Evolutionary conservation across 37 sponge, comb jelly and placozoan species (phyloP), one percentile per base, ranked within the genome.

Genomic region (Geodia barretti): DNA sequence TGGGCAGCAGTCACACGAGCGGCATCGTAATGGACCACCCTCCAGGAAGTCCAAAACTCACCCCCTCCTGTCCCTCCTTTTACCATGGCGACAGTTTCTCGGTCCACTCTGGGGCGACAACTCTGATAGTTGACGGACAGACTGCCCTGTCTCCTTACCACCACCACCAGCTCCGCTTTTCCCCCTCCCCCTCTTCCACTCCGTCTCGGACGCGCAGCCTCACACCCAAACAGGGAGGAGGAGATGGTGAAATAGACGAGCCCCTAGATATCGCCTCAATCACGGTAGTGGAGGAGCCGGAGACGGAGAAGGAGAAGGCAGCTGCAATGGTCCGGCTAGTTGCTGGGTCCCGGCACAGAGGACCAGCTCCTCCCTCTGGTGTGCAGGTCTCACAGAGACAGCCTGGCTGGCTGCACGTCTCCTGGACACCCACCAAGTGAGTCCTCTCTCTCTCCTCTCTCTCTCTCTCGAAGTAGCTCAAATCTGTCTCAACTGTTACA

Each of bases 341-440:
- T 7, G 54, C 54, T 14, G 14, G 54, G 54, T 47, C 61, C 20
- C 78, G 25, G 2, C 64, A 62, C 38, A 29, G 31, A 19, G 63
- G 71, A 8, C 80, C 87, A 25, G 34, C 30, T 17, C 71, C 81
- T 30, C 81, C 81, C n/a, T 31, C 25, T 24, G n/a, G 76, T 28
- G 41, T 80, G 2, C 65, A 71, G 31, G 87, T 74, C 4, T 29
- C 33, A 19, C 41, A 72, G 1, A 17, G 65, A 28, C 39, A 59
- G 14, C 39, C 72, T 43, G 70, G 74, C 35, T 1, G 31, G 17
- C 19, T 87, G n/a, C 64, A 70, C 67, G 72, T 87, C 28, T 76
- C 64, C 5, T 88, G 88, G 88, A 82, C 39, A 25, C 88, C 88
- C 41, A 77, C 73, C 3, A 60, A 74, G 88, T 81, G 38, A 75